Percentiles rank a stretch among this genome's conserved stretches.
These are phyloP conservation scores for Helicoverpa zea DNA, from an alignment of 1,140 invertebrate genomes.

Conservation along the genomic window DNA sequence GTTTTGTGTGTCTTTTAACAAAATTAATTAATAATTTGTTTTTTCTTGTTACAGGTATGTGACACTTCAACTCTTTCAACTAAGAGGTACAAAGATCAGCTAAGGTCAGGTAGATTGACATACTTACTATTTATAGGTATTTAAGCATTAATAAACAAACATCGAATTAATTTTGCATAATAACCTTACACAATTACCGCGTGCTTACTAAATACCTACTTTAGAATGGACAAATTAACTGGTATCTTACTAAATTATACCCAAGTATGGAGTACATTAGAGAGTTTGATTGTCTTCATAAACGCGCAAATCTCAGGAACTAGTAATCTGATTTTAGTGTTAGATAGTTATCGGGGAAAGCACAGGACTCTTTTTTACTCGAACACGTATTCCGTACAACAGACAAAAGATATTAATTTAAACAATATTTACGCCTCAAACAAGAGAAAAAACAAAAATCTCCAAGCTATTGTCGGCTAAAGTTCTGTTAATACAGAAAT, in stretches of 20 bases:
- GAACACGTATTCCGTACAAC: no score
- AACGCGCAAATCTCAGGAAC: no score
- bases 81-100: background rate
- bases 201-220: no score
- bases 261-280: no score
- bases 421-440: background rate
- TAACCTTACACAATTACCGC: no score
- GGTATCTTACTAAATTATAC: no score
- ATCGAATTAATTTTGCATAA: no score
- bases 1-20: background rate
- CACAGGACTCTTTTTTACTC: no score
- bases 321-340: no score
- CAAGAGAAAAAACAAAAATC: background rate
- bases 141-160: background rate
- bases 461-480: background rate
- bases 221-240: no score
- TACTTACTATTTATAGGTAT: background rate
- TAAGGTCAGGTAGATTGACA: conserved; percentile 4
- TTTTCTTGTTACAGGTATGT: conserved; percentile 12
- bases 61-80: background rate
- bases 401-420: background rate
- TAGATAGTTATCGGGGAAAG: no score
- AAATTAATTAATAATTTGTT: background rate
- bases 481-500: conserved; percentile 14
- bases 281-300: no score